A percentile compares a stretch with the other conserved stretches of the same genome.
Conservation (phyloP, 2,113 vertebrate species). For the Centropristis striata region DNA sequence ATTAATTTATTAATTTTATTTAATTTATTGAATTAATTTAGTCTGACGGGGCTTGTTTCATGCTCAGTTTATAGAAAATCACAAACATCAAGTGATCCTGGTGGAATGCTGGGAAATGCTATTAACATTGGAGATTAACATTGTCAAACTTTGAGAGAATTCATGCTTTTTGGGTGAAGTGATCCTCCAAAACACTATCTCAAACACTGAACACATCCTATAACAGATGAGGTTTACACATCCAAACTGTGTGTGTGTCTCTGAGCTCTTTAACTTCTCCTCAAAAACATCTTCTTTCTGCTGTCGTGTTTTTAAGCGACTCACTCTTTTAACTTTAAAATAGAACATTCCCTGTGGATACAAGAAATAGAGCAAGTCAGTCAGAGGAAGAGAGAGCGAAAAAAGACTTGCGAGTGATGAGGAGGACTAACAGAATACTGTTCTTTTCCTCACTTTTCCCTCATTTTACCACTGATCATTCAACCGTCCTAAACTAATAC, state of each 20-base stretch:
- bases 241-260: neutral
- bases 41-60: neutral
- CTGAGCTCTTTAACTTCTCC: neutral
- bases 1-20: too few species aligned
- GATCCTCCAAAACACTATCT: too few species aligned
- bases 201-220: neutral
- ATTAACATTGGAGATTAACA: too few species aligned
- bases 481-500: neutral
- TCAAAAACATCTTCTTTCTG: neutral
- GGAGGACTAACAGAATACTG: neutral
- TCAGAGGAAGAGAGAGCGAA: conserved; percentile 14
- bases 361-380: conserved; percentile 29
- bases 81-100: neutral
- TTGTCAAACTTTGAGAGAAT: neutral
- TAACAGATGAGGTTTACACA: neutral
- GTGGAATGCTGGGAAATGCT: neutral
- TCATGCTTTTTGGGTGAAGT: neutral
- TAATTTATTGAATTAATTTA: neutral
- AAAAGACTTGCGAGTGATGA: conserved; percentile 1
- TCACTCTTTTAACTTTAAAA: conserved; percentile 41
- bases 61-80: neutral
- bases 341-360: conserved; percentile 44
- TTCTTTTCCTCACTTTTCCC: neutral
- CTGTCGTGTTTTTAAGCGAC: conserved; percentile 9
- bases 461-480: neutral